phyloP scores from a whole-genome alignment of 1,140 invertebrate genomes.

The Ostrea edulis region DNA sequence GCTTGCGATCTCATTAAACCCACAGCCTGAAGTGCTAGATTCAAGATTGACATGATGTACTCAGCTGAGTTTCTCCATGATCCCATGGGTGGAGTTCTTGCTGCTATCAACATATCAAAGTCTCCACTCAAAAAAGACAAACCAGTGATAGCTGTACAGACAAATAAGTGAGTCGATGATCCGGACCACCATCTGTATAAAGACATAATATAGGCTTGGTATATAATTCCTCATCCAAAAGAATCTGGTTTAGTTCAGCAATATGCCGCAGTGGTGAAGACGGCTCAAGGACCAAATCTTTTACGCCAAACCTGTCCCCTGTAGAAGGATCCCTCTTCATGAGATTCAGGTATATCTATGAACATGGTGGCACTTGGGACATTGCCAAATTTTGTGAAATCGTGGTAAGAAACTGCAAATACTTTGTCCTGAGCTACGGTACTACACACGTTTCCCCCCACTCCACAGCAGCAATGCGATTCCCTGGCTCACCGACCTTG shows the following conservation, averaged over 20 bases:
- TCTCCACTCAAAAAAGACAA: conserved; percentile 17
- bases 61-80: conserved; percentile 48
- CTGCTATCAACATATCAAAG: conserved; percentile 33
- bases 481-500: conserved; percentile 62
- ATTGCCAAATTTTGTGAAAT: conserved; percentile 48
- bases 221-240: neutral
- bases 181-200: conserved; percentile 40
- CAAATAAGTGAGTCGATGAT: conserved; percentile 37
- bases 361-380: conserved; percentile 58
- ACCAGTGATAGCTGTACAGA: conserved; percentile 41
- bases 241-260: neutral
- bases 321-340: conserved; percentile 36
- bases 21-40: conserved; percentile 47
- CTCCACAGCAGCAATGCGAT: conserved; percentile 61
- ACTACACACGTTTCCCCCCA: conserved; percentile 56
- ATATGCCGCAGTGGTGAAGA: conserved; percentile 5
- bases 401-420: conserved; percentile 44
- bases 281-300: neutral
- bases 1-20: conserved; percentile 38
- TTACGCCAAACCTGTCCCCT: conserved; percentile 31
- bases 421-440: conserved; percentile 49
- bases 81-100: conserved; percentile 31
- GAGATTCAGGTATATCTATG: conserved; percentile 56
- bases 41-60: conserved; percentile 41
- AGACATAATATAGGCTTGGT: neutral